phyloP scores from a whole-genome alignment of 2,797 vertebrate genomes.

The Arctocebus calabarensis region DNA sequence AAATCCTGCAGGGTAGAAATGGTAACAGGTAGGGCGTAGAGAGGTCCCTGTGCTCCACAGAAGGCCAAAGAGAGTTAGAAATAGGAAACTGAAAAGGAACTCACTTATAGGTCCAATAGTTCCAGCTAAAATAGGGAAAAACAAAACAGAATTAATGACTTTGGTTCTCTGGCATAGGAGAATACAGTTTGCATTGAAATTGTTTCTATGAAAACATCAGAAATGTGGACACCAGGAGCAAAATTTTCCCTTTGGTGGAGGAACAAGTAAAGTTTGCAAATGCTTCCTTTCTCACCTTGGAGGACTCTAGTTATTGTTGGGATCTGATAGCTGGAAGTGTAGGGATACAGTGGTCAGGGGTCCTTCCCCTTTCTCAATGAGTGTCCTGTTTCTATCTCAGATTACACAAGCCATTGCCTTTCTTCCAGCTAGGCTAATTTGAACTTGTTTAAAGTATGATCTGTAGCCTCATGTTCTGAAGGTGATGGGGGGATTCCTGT shows the following conservation, averaged over 20 bases:
- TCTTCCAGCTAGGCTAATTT: not conserved
- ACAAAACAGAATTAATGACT: constrained; percentile 59
- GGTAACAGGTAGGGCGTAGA: not conserved
- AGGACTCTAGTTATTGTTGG: not conserved
- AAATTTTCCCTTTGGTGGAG: not conserved
- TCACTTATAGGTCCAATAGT: constrained; percentile 77
- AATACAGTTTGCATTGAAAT: constrained; percentile 23
- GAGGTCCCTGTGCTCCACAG: not conserved
- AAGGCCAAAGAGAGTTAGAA: not conserved
- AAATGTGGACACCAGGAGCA: not conserved
- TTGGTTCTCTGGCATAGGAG: constrained; percentile 1
- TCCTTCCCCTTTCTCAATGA: not conserved
- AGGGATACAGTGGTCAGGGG: too few species aligned
- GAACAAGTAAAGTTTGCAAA: not conserved
- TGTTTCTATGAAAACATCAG: not conserved
- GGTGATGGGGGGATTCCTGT: not conserved
- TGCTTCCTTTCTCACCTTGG: not conserved
- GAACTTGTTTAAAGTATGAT: not conserved
- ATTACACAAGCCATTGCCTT: not conserved
- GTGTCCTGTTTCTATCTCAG: not conserved
- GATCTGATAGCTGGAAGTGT: not conserved
- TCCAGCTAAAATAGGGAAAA: constrained; percentile 67
- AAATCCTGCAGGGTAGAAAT: not conserved
- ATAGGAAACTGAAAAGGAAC: constrained; percentile 53
- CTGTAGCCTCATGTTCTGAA: not conserved